Base-by-base conservation (phyloP, 2,113 vertebrate species). In the Cariama cristata region DNA sequence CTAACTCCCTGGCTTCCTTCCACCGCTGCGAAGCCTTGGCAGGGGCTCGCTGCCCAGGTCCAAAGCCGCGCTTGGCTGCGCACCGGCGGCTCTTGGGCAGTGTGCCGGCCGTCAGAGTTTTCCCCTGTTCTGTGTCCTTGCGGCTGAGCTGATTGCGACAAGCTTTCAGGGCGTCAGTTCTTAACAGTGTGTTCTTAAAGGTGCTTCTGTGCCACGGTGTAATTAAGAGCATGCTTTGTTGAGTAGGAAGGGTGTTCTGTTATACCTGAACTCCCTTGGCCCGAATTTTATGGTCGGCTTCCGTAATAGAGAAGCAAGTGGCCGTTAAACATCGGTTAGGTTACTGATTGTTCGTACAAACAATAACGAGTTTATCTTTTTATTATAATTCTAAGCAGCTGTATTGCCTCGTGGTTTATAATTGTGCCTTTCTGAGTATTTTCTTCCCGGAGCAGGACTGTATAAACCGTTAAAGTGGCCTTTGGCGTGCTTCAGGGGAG, bases 11-110 rank as follows among this genome's bases (percentile, higher is more conserved):
- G 88, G 58, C 44, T 67, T 84, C 67, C 53, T 85, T 80, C 73
- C 28, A n/a, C 40, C 73, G 73, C 63, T 84, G 59, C 49, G 73
- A 12, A 66, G 38, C 53, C 53, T 76, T 75, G 80, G 72, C 83
- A 58, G 21, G 47, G 42, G 35, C 45, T 60, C 24, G 18, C 47
- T 86, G 62, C 35, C 35, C 28, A n/a, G n/a, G 23, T 80, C 74
- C 64, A 69, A 52, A 86, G 17, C 44, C 1, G 0, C 1, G 2
- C 22, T 35, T 76, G 59, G 23, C 49, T 60, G 50, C 16, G 6
- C 5, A 2, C 27, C 0, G 5, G 5, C 32, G 71, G 52, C 67
- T 67, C 24, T 30, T 40, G 1, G 2, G 19, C 3, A 0, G 12
- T 56, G 20, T 66, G 74, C 38, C 2, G 2, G 24, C 5, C 3